These are phyloP conservation scores for Hyalella azteca DNA, from an alignment of 2,888 invertebrate genomes.

Conservation along the genomic window DNA sequence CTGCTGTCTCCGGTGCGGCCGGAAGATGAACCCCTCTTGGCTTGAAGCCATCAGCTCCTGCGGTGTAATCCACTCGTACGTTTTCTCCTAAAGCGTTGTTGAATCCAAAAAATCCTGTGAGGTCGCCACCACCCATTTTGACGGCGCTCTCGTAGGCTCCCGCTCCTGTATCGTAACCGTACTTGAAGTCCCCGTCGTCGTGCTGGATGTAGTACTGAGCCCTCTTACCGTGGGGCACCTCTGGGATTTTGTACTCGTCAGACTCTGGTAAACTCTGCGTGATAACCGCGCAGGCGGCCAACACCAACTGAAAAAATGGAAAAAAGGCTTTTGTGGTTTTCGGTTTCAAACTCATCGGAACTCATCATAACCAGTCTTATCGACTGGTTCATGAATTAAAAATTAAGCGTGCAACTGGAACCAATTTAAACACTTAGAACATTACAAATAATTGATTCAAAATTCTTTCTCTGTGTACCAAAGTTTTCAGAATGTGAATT, in stretches of 20 bases:
- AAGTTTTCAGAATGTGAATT: background rate
- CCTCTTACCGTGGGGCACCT: conserved; percentile 61
- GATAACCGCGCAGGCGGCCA: conserved; percentile 56
- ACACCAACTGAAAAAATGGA: conserved; percentile 44
- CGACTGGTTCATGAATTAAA: no score
- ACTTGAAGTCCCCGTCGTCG: conserved; percentile 76
- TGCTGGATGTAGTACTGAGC: conserved; percentile 63
- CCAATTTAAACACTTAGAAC: no score
- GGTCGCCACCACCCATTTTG: conserved; percentile 72
- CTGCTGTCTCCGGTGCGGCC: conserved; percentile 1
- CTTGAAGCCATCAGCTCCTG: conserved; percentile 79
- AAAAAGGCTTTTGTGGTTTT: background rate
- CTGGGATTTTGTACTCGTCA: conserved; percentile 62
- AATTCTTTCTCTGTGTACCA: background rate
- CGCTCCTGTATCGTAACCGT: conserved; percentile 74
- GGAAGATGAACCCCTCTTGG: conserved; percentile 68
- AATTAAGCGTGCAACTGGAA: no score
- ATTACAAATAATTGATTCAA: background rate
- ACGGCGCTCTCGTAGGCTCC: conserved; percentile 73
- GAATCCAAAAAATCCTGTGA: conserved; percentile 68
- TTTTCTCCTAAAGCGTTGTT: conserved; percentile 66
- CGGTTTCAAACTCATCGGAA: background rate
- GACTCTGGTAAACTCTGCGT: conserved; percentile 53
- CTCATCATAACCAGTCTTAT: background rate
- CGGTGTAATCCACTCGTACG: conserved; percentile 76